phyloP scores from a whole-genome alignment of 2,797 vertebrate species.

The Huso huso region DNA sequence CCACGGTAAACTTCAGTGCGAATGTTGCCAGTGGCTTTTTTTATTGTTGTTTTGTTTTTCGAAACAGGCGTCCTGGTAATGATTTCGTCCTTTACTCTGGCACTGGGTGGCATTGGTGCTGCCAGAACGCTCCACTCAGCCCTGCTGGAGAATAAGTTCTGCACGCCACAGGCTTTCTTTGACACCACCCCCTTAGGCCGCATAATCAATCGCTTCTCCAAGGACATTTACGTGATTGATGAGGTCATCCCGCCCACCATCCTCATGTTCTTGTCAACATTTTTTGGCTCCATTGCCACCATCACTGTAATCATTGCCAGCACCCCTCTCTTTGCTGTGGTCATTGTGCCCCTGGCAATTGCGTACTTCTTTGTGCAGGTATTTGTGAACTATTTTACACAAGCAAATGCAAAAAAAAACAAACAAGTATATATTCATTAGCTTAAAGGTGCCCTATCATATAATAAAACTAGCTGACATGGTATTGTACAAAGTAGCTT shows the following conservation, averaged over 20 bases:
- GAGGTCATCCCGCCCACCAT: slow-evolving; percentile 75
- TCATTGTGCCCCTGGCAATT: slow-evolving; percentile 70
- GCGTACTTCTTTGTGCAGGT: slow-evolving; percentile 89
- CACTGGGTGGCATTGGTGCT: slow-evolving; percentile 74
- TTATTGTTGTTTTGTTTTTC: background rate
- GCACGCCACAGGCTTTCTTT: slow-evolving; percentile 84
- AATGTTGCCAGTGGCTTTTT: background rate
- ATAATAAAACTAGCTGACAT: too few species aligned
- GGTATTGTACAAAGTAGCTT: too few species aligned
- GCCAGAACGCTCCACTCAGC: slow-evolving; percentile 66
- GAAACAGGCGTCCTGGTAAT: slow-evolving; percentile 75
- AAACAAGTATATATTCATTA: background rate
- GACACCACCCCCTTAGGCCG: slow-evolving; percentile 91
- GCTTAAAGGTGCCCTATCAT: background rate
- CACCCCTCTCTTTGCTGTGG: slow-evolving; percentile 78
- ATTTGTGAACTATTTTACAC: slow-evolving; percentile 17
- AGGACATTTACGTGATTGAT: slow-evolving; percentile 86
- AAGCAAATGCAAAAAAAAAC: too few species aligned
- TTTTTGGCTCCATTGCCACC: slow-evolving; percentile 75
- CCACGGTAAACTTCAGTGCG: too few species aligned
- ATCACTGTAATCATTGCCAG: slow-evolving; percentile 77
- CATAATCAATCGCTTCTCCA: slow-evolving; percentile 94
- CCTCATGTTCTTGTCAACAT: slow-evolving; percentile 77
- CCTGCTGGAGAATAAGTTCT: slow-evolving; percentile 84
- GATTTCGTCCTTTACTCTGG: slow-evolving; percentile 74